Evolutionary conservation across 2,797 vertebrate genomes (phyloP).

Genomic region (Meriones psammophilus): DNA sequence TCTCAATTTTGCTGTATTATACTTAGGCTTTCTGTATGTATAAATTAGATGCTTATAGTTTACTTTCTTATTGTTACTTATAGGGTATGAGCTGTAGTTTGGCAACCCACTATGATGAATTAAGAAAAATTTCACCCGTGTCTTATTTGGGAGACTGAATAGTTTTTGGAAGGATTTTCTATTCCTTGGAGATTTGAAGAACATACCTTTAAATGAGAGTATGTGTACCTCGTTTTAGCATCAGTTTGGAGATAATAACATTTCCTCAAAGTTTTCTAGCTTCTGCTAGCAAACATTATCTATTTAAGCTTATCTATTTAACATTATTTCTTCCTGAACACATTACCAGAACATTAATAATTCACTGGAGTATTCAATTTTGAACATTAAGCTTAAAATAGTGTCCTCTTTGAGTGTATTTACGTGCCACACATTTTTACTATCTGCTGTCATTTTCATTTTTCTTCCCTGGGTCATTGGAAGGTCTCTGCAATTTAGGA

Average conservation of each 20-base stretch:
- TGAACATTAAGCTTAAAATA: neutral
- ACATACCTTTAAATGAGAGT: neutral
- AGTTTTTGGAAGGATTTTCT: neutral
- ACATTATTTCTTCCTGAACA: neutral
- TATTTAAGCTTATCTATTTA: neutral
- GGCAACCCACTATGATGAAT: neutral
- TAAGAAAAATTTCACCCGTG: neutral
- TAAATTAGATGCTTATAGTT: neutral
- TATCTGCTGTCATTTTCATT: neutral
- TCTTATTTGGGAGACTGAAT: constrained; percentile 13
- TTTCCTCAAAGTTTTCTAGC: constrained; percentile 15
- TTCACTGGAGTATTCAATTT: neutral
- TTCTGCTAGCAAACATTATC: neutral
- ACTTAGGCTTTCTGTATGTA: neutral
- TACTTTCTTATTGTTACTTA: neutral
- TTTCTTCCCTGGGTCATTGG: neutral
- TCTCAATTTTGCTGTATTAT: neutral
- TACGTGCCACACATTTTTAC: neutral
- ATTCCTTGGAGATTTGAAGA: neutral
- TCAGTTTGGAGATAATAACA: neutral
- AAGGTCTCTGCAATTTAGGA: neutral
- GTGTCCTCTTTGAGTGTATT: neutral
- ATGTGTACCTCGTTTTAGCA: neutral
- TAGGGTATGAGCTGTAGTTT: constrained; percentile 11
- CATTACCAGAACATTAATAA: neutral